Evolutionary conservation across 2,797 vertebrate species (phyloP).

Genomic region (Sebastolobus alascanus): DNA sequence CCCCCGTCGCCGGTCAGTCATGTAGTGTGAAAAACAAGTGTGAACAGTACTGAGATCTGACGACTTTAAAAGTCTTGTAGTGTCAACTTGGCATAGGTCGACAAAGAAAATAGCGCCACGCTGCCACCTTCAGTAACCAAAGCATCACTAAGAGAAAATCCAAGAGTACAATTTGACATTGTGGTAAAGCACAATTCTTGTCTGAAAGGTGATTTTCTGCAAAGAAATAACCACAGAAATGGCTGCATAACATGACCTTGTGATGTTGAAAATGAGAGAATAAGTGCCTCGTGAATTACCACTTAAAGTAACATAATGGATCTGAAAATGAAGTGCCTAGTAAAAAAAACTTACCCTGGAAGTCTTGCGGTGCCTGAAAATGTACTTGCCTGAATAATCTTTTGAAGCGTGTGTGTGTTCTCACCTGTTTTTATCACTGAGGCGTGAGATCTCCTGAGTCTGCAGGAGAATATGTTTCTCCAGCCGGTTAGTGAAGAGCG

Average conservation of each 20-base stretch:
- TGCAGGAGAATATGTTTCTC: conserved; percentile 89
- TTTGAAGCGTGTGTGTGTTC: not conserved
- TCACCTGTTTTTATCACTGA: conserved; percentile 89
- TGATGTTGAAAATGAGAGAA: not conserved
- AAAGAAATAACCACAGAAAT: not conserved
- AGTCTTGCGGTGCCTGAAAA: not conserved
- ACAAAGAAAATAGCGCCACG: not conserved
- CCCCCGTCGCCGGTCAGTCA: too few species aligned
- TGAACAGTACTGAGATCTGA: too few species aligned
- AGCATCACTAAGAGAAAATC: not conserved
- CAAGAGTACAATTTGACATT: not conserved
- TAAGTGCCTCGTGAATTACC: not conserved
- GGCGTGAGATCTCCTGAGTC: conserved; percentile 86
- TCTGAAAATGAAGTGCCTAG: not conserved
- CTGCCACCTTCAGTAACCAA: not conserved
- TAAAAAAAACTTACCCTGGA: not conserved
- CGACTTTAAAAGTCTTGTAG: too few species aligned
- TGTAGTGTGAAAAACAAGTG: too few species aligned
- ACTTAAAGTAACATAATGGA: not conserved
- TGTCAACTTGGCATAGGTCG: too few species aligned
- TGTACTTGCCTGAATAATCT: not conserved
- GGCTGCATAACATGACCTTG: not conserved
- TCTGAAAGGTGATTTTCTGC: not conserved
- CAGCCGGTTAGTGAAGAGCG: conserved; percentile 86
- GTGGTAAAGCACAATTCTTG: not conserved